Evolutionary conservation across 2,113 vertebrate species (phyloP).

Genomic region (Eulacestoma nigropectus): DNA sequence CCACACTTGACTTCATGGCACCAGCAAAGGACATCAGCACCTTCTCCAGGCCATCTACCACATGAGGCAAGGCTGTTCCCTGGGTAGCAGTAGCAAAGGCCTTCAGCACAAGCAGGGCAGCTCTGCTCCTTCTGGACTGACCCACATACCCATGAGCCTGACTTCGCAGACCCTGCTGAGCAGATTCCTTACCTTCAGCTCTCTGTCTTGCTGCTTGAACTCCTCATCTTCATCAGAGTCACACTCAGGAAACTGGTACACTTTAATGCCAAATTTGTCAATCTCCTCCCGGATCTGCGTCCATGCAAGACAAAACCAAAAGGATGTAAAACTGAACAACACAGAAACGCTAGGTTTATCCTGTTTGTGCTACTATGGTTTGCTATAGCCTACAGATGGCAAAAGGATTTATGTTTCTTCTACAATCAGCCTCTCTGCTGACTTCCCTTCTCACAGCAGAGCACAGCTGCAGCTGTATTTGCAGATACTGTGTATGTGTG

Average conservation of each 20-base stretch:
- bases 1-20: background rate
- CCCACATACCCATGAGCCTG: background rate
- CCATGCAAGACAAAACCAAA: background rate
- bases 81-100: background rate
- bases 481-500: background rate
- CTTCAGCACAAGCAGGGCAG: background rate
- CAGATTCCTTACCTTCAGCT: slow-evolving; percentile 82
- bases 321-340: background rate
- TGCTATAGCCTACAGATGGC: background rate
- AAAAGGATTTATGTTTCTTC: background rate
- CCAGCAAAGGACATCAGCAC: background rate
- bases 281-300: slow-evolving; percentile 90
- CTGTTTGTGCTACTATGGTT: background rate
- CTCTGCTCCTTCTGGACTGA: background rate
- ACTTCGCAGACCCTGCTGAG: background rate
- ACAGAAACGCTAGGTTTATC: background rate
- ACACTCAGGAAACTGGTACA: slow-evolving; percentile 95
- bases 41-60: background rate
- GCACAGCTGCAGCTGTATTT: background rate
- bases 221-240: slow-evolving; percentile 95
- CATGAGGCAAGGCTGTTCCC: background rate
- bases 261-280: slow-evolving; percentile 92
- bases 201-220: slow-evolving; percentile 93
- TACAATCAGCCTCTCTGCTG: background rate
- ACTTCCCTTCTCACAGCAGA: background rate